Conservation (phyloP, 2,113 vertebrate genomes). For the Eretmochelys imbricata region DNA sequence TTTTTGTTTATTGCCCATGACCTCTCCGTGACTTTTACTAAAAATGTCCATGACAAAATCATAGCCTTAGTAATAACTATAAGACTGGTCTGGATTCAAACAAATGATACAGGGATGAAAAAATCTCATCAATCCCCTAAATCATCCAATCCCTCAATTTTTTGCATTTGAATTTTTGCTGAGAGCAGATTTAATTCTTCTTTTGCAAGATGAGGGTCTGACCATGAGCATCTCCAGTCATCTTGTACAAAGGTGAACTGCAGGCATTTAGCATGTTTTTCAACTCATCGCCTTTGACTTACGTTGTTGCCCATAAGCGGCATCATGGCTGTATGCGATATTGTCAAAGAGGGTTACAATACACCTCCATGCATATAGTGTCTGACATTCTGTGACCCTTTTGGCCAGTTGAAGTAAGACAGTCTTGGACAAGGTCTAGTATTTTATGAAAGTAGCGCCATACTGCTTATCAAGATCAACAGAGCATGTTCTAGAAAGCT, state of each 20-base stretch:
- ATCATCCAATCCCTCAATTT: neutral
- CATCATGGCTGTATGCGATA: neutral
- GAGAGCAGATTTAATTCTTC: neutral
- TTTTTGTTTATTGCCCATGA: no score
- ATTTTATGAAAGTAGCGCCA: neutral
- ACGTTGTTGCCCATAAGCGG: neutral
- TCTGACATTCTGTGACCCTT: neutral
- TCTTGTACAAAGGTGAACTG: neutral
- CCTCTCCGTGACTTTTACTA: no score
- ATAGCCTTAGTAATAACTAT: neutral
- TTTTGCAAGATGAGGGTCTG: neutral
- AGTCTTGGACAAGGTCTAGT: neutral
- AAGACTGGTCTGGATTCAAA: neutral
- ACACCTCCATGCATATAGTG: neutral
- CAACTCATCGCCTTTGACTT: neutral
- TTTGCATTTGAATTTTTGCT: neutral
- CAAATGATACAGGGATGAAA: neutral
- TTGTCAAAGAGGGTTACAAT: neutral
- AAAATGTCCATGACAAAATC: no score
- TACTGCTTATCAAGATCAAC: neutral
- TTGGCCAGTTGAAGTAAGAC: neutral
- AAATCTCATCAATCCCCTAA: neutral
- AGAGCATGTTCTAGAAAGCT: accelerated
- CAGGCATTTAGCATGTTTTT: neutral
- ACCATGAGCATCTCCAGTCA: neutral